Percentiles rank a stretch among this genome's conserved stretches.
Conservation (phyloP, 1,140 invertebrate species). For the Muscidifurax raptorellus region DNA sequence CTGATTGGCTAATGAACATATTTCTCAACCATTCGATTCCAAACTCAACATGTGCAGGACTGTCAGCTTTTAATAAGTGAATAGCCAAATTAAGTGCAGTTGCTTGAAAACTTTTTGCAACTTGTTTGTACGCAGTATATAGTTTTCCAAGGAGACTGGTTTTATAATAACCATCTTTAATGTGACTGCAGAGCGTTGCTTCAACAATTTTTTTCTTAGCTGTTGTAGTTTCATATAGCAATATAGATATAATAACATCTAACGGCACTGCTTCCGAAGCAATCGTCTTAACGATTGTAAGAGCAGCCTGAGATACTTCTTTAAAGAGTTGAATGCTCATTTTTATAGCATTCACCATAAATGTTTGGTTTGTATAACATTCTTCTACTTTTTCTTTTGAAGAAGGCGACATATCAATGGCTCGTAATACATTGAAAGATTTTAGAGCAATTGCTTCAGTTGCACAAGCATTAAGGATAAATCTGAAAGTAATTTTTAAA, state of each 20-base stretch:
- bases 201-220: conserved; percentile 64
- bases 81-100: conserved; percentile 63
- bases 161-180: conserved; percentile 68
- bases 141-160: conserved; percentile 59
- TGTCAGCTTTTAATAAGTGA: conserved; percentile 66
- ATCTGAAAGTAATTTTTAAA: conserved; percentile 57
- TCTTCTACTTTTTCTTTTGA: conserved; percentile 62
- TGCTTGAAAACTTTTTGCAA: conserved; percentile 64
- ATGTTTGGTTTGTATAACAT: conserved; percentile 65
- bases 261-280: conserved; percentile 64
- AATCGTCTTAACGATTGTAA: conserved; percentile 59
- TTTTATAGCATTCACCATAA: conserved; percentile 65
- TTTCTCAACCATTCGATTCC: conserved; percentile 68
- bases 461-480: conserved; percentile 63
- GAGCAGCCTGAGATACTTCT: conserved; percentile 59
- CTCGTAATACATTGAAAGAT: conserved; percentile 62
- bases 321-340: conserved; percentile 63
- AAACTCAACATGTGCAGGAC: conserved; percentile 65
- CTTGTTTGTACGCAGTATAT: conserved; percentile 63
- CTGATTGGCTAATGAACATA: conserved; percentile 65
- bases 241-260: conserved; percentile 67
- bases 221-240: conserved; percentile 57
- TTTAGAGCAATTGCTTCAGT: conserved; percentile 60
- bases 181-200: conserved; percentile 63
- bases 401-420: conserved; percentile 65